Base-by-base conservation (phyloP, 2,888 invertebrate species). In the Cordilura impudica region DNA sequence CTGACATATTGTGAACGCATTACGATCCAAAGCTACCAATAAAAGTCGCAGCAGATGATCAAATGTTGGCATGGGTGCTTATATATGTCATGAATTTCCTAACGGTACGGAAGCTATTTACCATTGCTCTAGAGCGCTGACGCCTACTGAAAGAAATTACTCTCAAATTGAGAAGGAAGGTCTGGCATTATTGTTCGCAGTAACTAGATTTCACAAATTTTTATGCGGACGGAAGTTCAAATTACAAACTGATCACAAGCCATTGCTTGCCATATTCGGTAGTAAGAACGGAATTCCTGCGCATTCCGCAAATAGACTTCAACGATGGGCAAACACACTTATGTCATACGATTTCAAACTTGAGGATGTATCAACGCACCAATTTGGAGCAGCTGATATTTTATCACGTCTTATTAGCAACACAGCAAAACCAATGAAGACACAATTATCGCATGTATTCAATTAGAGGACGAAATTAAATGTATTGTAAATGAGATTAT, bases 1-100 rank as follows among this genome's bases (percentile, higher is more conserved):
- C 47, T 60, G 87, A 35, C 75, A 84, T 26, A 86, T 83, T 81
- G 86, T 84, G 18, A 81, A 87, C 21, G 83, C 84, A 63, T 83
- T 84, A 74, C 87, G 86, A 76, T 6, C 70, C 76, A 19, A 47
- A 45, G 8, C 18, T 70, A 7, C 53, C 69, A 2, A 75, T 75
- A 2, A 69, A 69, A 63, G 51, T 70, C 6, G 76, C 76, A n/a
- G 39, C 69, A 5, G 51, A 70, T 49, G 63, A 6, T 70, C 69
- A 0, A 61, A 63, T 49, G 49, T 70, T 35, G 70, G 70, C 0
- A 0, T 76, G 4, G 70, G 76, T 12, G 76, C 70, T 0, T n/a
- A n/a, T n/a, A 72, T 72, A 1, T 72, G 87, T 26, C 77, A 84
- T 7, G 78, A 84, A n/a, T 89, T 83, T 49, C 58, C 73, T 0